phyloP scores from a whole-genome alignment of 2,888 invertebrate species.

The Linnaemya vulpina region DNA sequence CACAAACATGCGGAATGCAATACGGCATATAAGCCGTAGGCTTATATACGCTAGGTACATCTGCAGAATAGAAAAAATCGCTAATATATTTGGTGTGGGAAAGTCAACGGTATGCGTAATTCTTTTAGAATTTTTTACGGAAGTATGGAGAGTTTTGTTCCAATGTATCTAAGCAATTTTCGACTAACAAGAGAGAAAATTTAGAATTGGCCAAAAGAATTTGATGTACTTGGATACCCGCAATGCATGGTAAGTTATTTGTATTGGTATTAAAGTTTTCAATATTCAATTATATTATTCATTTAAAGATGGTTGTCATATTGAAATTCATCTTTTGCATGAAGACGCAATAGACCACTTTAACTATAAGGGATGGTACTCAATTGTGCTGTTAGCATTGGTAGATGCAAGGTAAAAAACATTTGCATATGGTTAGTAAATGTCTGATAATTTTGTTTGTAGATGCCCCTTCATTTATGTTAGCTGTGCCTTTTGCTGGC shows the following conservation, averaged over 20 bases:
- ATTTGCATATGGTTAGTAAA: background rate
- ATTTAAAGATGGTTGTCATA: too few species aligned
- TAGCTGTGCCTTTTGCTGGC: background rate
- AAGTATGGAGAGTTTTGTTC: conserved; percentile 4
- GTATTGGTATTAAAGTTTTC: too few species aligned
- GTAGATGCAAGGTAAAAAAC: background rate
- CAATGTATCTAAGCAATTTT: too few species aligned
- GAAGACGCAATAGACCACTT: too few species aligned
- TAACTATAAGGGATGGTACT: conserved; percentile 11
- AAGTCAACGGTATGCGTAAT: background rate
- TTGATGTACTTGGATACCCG: too few species aligned
- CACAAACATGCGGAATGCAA: conserved; percentile 23
- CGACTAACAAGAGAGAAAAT: too few species aligned
- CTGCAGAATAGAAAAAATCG: background rate
- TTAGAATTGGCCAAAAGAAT: too few species aligned
- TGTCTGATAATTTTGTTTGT: background rate
- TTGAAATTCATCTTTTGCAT: too few species aligned
- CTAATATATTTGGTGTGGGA: background rate
- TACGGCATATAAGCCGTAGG: background rate
- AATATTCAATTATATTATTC: too few species aligned
- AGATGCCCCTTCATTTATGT: conserved; percentile 19
- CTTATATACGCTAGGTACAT: background rate
- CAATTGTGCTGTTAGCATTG: background rate
- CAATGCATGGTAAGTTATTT: too few species aligned
- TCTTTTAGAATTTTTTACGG: background rate